These are phyloP conservation scores for Sparus aurata DNA, from an alignment of 2,797 vertebrate species.

Conservation along the genomic window DNA sequence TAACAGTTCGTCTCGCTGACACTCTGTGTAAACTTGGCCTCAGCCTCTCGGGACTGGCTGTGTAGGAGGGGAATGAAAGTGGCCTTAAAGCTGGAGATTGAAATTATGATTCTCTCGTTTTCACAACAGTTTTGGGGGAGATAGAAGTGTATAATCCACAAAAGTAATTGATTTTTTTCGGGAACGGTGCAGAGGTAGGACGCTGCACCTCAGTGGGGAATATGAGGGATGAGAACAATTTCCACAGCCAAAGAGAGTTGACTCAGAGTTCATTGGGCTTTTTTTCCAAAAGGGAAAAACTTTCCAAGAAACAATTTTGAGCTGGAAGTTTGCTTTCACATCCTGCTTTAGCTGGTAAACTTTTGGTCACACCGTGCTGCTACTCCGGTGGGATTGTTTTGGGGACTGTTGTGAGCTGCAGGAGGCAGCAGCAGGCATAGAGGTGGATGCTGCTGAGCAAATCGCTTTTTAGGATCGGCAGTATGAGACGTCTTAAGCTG, in stretches of 20 bases:
- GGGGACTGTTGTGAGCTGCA: conserved; percentile 9
- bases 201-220: conserved; percentile 31
- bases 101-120: conserved; percentile 41
- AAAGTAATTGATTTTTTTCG: conserved; percentile 58
- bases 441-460: conserved; percentile 35
- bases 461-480: conserved; percentile 30
- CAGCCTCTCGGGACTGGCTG: conserved; percentile 19
- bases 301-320: conserved; percentile 39
- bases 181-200: conserved; percentile 22
- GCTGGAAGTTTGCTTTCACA: conserved; percentile 34
- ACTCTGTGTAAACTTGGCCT: conserved; percentile 32
- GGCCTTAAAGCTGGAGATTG: conserved; percentile 49
- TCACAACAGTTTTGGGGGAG: conserved; percentile 18
- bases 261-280: conserved; percentile 49
- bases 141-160: conserved; percentile 32
- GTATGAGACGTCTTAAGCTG: conserved; percentile 25
- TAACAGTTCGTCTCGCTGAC: conserved; percentile 40
- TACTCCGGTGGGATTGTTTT: conserved; percentile 21
- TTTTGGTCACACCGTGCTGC: conserved; percentile 31
- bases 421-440: conserved; percentile 16
- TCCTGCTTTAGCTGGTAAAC: conserved; percentile 35
- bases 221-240: conserved; percentile 47
- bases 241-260: conserved; percentile 49
- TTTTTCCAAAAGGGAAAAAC: conserved; percentile 22
- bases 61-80: conserved; percentile 29